These are phyloP conservation scores for Metridium senile DNA, from an alignment of 92 coral and sea anemone species.

Conservation along the genomic window DNA sequence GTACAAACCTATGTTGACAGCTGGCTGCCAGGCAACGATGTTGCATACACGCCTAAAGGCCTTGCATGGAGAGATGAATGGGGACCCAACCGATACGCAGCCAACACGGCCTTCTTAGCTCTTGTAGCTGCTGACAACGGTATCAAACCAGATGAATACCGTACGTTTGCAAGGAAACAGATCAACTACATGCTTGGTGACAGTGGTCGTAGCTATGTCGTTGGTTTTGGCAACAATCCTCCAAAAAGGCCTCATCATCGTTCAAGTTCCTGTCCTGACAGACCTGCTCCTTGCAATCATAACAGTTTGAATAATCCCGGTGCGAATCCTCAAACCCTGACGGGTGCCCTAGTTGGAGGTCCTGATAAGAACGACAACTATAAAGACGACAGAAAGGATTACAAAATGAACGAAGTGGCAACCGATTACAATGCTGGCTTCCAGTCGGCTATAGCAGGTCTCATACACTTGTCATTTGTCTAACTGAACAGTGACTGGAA, in stretches of 20 bases:
- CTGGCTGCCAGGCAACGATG: slow-evolving; percentile 78
- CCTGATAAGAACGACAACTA: slow-evolving; percentile 69
- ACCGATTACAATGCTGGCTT: slow-evolving; percentile 93
- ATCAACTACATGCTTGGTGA: slow-evolving; percentile 84
- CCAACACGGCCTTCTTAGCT: slow-evolving; percentile 88
- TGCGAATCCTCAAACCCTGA: slow-evolving; percentile 77
- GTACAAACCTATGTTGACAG: slow-evolving; percentile 51
- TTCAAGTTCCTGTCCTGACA: slow-evolving; percentile 74
- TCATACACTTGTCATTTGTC: slow-evolving; percentile 43
- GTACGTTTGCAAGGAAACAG: slow-evolving; percentile 71
- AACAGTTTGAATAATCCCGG: slow-evolving; percentile 35
- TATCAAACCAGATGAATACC: slow-evolving; percentile 50
- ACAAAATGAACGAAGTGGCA: slow-evolving; percentile 74
- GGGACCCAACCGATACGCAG: slow-evolving; percentile 92
- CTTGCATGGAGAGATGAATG: slow-evolving; percentile 86
- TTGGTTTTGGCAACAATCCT: slow-evolving; percentile 79
- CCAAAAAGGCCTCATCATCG: slow-evolving; percentile 82
- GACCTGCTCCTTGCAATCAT: slow-evolving; percentile 65
- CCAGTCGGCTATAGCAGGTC: slow-evolving; percentile 88
- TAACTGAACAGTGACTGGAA: no score
- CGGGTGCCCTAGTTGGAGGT: slow-evolving; percentile 87
- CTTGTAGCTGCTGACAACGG: slow-evolving; percentile 84
- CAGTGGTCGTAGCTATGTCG: slow-evolving; percentile 82
- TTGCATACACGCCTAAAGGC: slow-evolving; percentile 81
- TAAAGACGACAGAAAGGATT: slow-evolving; percentile 69